phyloP scores from a whole-genome alignment of 2,888 invertebrate genomes.

The Lasioglossum malachurum region DNA sequence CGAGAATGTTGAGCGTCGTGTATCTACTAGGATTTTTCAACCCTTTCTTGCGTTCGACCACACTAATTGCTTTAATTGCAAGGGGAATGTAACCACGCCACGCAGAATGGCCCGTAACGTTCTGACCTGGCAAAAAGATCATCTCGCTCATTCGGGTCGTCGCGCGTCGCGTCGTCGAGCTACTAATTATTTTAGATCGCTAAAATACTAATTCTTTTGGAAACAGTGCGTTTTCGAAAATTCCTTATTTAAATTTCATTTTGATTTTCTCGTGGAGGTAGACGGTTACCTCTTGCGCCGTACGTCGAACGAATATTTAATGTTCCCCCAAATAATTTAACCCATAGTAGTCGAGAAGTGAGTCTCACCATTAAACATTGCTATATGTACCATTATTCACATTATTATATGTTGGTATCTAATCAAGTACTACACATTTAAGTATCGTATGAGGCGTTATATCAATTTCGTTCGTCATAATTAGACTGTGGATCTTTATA shows the following conservation, averaged over 20 bases:
- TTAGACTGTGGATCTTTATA: too few relatives aligned
- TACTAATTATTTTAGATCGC: not conserved
- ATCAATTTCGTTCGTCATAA: too few relatives aligned
- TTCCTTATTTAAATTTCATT: too few relatives aligned
- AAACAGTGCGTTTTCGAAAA: not conserved
- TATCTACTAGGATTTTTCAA: constrained; percentile 63
- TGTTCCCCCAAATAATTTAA: not conserved
- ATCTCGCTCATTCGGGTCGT: constrained; percentile 21
- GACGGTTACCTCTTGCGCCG: not conserved
- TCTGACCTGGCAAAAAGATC: constrained; percentile 50
- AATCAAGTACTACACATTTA: too few relatives aligned
- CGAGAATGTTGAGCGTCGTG: constrained; percentile 60
- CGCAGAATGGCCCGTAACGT: constrained; percentile 48
- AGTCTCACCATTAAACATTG: too few relatives aligned
- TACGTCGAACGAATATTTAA: not conserved
- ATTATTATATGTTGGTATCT: too few relatives aligned
- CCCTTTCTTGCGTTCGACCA: constrained; percentile 56
- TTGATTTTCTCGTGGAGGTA: not conserved
- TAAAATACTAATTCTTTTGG: not conserved
- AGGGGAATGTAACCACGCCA: constrained; percentile 56
- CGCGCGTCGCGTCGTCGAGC: too few relatives aligned
- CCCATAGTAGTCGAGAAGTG: too few relatives aligned
- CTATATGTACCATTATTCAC: too few relatives aligned
- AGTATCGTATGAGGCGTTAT: too few relatives aligned
- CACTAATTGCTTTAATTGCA: constrained; percentile 69